These are phyloP conservation scores for Polyergus mexicanus DNA, from an alignment of 1,140 invertebrate genomes.

Conservation along the genomic window DNA sequence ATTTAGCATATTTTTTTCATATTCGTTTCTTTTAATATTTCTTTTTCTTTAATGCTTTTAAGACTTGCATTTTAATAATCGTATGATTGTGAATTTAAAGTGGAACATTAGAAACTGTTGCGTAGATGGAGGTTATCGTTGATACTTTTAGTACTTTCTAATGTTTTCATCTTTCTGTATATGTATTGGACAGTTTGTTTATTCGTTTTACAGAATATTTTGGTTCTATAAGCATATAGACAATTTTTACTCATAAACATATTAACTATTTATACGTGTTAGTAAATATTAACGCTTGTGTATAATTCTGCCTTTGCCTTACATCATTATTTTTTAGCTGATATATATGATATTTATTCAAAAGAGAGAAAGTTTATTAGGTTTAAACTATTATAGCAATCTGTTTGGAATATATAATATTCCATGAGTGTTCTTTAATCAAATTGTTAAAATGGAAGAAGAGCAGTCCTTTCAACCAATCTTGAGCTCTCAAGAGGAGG, in stretches of 20 bases:
- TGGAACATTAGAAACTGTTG: neutral
- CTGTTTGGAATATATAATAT: constrained; percentile 21
- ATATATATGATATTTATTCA: neutral
- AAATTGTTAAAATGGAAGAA: constrained; percentile 87
- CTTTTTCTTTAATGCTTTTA: neutral
- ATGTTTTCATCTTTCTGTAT: neutral
- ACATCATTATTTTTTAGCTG: neutral
- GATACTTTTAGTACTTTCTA: neutral
- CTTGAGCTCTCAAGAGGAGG: constrained; percentile 84
- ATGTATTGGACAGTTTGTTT: neutral
- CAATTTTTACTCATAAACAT: neutral
- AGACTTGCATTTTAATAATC: neutral
- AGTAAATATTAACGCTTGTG: neutral
- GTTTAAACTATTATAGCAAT: neutral
- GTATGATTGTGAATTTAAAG: neutral
- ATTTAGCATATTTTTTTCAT: neutral
- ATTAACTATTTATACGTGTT: neutral
- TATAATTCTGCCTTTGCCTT: constrained; percentile 2
- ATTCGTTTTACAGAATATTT: neutral
- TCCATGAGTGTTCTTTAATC: constrained; percentile 86
- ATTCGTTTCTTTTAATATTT: neutral
- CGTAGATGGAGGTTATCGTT: neutral
- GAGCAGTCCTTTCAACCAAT: constrained; percentile 86
- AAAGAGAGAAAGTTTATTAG: neutral
- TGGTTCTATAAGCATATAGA: neutral